Evolutionary conservation across 2,888 invertebrate genomes (phyloP).

Genomic region (Sisyra nigra): DNA sequence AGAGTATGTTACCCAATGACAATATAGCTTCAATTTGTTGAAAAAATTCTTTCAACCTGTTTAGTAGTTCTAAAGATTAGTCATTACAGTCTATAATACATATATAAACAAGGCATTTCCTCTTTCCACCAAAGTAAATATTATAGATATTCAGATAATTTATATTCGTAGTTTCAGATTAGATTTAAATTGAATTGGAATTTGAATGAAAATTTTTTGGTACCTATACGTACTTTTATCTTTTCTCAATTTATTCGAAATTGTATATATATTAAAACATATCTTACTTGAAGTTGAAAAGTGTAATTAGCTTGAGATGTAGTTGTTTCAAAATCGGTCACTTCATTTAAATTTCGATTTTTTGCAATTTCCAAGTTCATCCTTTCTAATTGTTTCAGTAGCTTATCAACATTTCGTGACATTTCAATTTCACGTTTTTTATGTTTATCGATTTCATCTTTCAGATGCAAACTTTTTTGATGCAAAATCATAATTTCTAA

Average conservation of each 20-base stretch:
- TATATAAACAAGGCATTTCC: too few relatives aligned
- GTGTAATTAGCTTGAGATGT: not conserved
- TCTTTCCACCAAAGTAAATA: too few relatives aligned
- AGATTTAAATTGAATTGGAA: not conserved
- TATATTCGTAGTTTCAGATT: not conserved
- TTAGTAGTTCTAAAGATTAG: too few relatives aligned
- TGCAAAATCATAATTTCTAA: constrained; percentile 43
- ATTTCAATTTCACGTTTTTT: constrained; percentile 37
- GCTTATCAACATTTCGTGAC: constrained; percentile 37
- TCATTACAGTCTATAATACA: too few relatives aligned
- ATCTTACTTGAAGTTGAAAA: constrained; percentile 6
- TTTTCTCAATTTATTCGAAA: too few relatives aligned
- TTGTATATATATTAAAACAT: too few relatives aligned
- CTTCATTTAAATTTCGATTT: constrained; percentile 2
- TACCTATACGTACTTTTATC: too few relatives aligned
- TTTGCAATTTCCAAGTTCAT: constrained; percentile 24
- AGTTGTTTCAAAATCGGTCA: not conserved
- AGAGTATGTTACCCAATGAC: too few relatives aligned
- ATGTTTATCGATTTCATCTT: constrained; percentile 43
- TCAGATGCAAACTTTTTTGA: constrained; percentile 55
- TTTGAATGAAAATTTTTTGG: not conserved
- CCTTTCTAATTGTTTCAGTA: constrained; percentile 42
- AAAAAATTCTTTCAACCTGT: too few relatives aligned
- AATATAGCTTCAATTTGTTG: too few relatives aligned
- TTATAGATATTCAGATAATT: too few relatives aligned